Percentiles rank a stretch among this genome's conserved stretches.
phyloP scores from a whole-genome alignment of 2,888 invertebrate species.

The Lomographa bimaculata region DNA sequence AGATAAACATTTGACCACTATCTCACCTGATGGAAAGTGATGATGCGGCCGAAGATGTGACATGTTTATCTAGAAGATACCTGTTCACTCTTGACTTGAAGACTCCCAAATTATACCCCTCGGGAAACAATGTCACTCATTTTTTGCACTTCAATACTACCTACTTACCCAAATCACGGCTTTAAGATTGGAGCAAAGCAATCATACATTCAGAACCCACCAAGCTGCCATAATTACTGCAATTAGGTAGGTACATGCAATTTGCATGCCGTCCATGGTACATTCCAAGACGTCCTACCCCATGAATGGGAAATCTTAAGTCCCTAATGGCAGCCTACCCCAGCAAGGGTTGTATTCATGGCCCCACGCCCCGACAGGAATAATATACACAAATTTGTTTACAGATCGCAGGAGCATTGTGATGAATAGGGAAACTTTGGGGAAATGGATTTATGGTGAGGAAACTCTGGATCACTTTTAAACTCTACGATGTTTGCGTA shows the following conservation, averaged over 20 bases:
- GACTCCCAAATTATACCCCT: too few relatives aligned
- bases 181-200: too few relatives aligned
- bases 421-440: constrained; percentile 39
- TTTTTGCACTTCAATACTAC: too few relatives aligned
- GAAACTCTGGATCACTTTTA: constrained; percentile 16
- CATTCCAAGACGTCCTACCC: constrained; percentile 56
- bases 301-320: constrained; percentile 75
- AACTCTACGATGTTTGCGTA: too few relatives aligned
- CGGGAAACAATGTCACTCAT: too few relatives aligned
- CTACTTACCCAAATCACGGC: too few relatives aligned
- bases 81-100: too few relatives aligned
- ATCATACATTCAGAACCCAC: constrained; percentile 10
- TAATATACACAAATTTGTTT: constrained; percentile 82
- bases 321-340: constrained; percentile 63
- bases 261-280: constrained; percentile 57
- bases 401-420: constrained; percentile 62
- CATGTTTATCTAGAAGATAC: too few relatives aligned
- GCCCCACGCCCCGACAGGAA: constrained; percentile 53
- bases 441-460: constrained; percentile 38
- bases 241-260: constrained; percentile 45
- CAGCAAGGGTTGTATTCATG: constrained; percentile 66
- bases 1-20: too few relatives aligned
- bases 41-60: too few relatives aligned
- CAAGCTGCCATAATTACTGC: constrained; percentile 47
- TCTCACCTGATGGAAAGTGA: too few relatives aligned